phyloP scores from a whole-genome alignment of 2,113 vertebrate species.

The Brienomyrus brachyistius region DNA sequence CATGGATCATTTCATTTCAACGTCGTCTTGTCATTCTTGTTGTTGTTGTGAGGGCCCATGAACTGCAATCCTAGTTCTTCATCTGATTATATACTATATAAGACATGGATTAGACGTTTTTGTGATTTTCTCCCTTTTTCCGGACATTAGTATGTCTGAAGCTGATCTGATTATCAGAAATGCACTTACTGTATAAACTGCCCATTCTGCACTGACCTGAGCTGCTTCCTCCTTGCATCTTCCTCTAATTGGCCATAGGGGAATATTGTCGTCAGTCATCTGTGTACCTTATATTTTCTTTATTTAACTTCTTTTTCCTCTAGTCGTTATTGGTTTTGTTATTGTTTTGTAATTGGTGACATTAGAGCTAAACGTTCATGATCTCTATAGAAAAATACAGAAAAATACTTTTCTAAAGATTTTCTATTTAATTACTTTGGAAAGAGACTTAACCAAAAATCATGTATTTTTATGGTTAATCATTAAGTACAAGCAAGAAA shows the following conservation, averaged over 20 bases:
- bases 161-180: background rate
- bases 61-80: background rate
- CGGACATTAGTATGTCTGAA: background rate
- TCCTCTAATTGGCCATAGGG: background rate
- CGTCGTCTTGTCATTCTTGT: background rate
- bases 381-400: background rate
- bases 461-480: background rate
- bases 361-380: background rate
- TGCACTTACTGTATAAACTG: background rate
- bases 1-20: background rate
- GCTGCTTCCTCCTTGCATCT: background rate
- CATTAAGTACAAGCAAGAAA: background rate
- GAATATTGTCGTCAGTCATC: background rate
- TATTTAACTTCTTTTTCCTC: background rate
- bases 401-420: background rate
- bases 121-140: background rate
- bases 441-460: background rate
- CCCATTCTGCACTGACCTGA: too few species aligned
- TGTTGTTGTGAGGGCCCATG: background rate
- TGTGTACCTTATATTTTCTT: background rate
- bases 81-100: too few species aligned
- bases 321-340: too few species aligned
- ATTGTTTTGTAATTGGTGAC: too few species aligned
- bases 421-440: background rate
- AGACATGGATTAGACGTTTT: background rate